Percentiles rank a stretch among this genome's conserved stretches.
These are phyloP conservation scores for Aulostomus chinensis DNA, from an alignment of 2,797 vertebrate species.

Conservation along the genomic window DNA sequence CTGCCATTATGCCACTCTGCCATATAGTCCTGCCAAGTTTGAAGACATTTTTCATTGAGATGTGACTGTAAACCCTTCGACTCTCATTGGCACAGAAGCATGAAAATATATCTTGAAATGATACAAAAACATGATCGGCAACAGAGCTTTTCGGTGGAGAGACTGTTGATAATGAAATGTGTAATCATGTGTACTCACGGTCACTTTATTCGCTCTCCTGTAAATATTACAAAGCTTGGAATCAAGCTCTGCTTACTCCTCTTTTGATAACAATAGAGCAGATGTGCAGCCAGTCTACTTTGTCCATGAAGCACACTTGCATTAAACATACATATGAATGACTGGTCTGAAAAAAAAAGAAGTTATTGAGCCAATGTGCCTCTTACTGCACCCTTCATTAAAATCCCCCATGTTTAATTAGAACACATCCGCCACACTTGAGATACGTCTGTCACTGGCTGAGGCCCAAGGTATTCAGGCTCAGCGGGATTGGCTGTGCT, in stretches of 20 bases:
- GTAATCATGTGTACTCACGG: constrained; percentile 51
- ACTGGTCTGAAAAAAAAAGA: constrained; percentile 54
- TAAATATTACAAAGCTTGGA: constrained; percentile 46
- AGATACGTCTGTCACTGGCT: constrained; percentile 57
- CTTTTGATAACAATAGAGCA: constrained; percentile 63
- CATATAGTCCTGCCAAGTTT: too few species aligned
- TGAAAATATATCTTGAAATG: too few species aligned
- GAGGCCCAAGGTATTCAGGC: constrained; percentile 61
- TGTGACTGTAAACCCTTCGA: too few species aligned
- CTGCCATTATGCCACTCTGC: too few species aligned
- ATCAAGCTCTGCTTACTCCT: constrained; percentile 35
- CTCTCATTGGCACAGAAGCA: too few species aligned
- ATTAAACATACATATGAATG: constrained; percentile 73
- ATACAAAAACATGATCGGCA: too few species aligned
- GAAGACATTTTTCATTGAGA: too few species aligned
- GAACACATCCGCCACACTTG: constrained; percentile 69
- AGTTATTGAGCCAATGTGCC: constrained; percentile 42
- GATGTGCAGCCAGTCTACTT: constrained; percentile 52
- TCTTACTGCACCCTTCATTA: constrained; percentile 73
- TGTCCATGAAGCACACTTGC: constrained; percentile 38
- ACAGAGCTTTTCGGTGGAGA: too few species aligned
- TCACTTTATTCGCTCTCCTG: constrained; percentile 29
- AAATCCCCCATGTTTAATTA: constrained; percentile 79
- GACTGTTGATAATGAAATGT: constrained; percentile 55
- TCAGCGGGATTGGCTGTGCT: constrained; percentile 33